These are phyloP conservation scores for Tokudaia tokunoshimensis DNA, from an alignment of 2,797 vertebrate genomes.

Conservation along the genomic window DNA sequence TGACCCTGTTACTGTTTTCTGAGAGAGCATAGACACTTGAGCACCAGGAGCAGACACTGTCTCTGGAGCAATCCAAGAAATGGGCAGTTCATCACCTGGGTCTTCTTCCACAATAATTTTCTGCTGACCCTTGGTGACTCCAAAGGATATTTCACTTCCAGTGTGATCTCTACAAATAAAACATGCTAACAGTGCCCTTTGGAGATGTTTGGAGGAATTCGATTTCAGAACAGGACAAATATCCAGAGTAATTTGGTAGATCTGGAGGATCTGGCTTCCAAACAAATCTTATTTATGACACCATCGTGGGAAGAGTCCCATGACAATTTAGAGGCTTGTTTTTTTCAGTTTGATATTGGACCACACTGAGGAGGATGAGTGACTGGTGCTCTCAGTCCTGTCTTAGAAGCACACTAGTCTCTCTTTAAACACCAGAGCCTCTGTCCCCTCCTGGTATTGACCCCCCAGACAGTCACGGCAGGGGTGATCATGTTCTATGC, in stretches of 20 bases:
- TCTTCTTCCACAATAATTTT: conserved; percentile 40
- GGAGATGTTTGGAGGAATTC: conserved; percentile 15
- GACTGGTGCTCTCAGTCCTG: not conserved
- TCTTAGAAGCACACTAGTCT: not conserved
- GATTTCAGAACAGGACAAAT: conserved; percentile 61
- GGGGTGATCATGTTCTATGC: not conserved
- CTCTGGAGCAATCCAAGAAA: not conserved
- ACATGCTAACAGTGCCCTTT: conserved; percentile 2
- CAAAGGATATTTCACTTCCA: conserved; percentile 12
- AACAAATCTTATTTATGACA: not conserved
- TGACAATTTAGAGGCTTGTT: not conserved
- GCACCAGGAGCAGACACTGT: conserved; percentile 53
- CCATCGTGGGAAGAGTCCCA: not conserved
- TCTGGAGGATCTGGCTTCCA: not conserved
- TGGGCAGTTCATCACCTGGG: conserved; percentile 11
- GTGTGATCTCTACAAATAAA: conserved; percentile 39
- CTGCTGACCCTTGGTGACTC: not conserved
- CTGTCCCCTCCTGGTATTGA: not conserved
- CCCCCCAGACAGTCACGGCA: not conserved
- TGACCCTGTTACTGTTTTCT: conserved; percentile 77
- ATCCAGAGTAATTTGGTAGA: not conserved
- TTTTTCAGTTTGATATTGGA: conserved; percentile 29
- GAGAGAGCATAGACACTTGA: conserved; percentile 79
- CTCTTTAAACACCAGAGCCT: not conserved
- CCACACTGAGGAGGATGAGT: not conserved